These are phyloP conservation scores for Yponomeuta evonymella DNA, from an alignment of 2,888 invertebrate genomes.

Conservation along the genomic window DNA sequence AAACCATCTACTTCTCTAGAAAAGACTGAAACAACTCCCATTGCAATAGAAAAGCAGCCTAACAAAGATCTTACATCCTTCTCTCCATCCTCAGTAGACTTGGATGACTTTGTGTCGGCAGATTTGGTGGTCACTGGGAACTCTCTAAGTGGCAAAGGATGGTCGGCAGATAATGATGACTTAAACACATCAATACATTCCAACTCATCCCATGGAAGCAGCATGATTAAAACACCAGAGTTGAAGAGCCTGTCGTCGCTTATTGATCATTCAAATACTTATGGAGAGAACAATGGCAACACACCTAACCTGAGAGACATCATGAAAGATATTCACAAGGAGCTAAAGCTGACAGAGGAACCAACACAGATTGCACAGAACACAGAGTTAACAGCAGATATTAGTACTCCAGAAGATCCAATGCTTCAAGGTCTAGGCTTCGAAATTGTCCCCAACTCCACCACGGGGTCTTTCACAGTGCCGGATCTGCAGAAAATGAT, in stretches of 20 bases:
- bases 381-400: constrained; percentile 42
- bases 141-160: constrained; percentile 78
- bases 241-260: constrained; percentile 65
- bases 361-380: constrained; percentile 38
- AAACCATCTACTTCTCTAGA: background rate
- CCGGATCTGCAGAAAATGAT: constrained; percentile 78
- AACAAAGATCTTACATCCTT: constrained; percentile 33
- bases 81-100: constrained; percentile 51
- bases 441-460: constrained; percentile 73
- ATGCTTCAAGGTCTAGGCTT: constrained; percentile 71
- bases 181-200: constrained; percentile 66
- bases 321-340: constrained; percentile 62
- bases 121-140: constrained; percentile 74
- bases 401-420: constrained; percentile 54
- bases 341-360: constrained; percentile 58
- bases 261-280: constrained; percentile 53
- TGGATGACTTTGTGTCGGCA: constrained; percentile 50
- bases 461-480: constrained; percentile 71
- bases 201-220: constrained; percentile 70
- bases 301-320: constrained; percentile 79
- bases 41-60: background rate
- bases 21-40: background rate
- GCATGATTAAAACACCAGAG: constrained; percentile 69
- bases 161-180: constrained; percentile 79
- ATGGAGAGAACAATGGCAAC: constrained; percentile 45